Base-by-base conservation (phyloP, 92 coral and sea anemone genomes). In the Porites lobata region DNA sequence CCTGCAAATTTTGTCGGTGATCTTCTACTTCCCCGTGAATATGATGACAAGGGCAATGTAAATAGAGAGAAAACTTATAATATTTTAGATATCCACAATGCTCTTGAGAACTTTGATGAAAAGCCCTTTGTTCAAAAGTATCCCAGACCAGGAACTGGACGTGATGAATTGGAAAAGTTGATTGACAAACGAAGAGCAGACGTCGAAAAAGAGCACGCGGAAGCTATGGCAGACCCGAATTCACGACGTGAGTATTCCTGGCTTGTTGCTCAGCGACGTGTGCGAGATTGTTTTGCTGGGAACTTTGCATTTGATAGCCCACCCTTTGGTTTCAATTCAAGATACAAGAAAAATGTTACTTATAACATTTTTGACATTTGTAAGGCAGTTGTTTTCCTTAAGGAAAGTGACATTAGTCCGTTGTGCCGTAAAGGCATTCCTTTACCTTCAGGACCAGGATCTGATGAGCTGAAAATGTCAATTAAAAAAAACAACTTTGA, bases 221-320 rank as follows among this genome's bases (percentile, higher is more conserved):
- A 67, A 67, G 65, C 66, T 1, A 7, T 0, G 1, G 64, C 19
- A 22, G 19, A 80, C 18, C 76, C 54, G 14, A 52, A 52, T 0
- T 47, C n/a, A 11, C 14, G 58, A 50, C 50, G 6, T 0, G 29
- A 2, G 17, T 80, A 80, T 67, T 65, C 85, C 1, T 67, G 75
- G 85, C 6, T 53, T 80, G 85, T 67, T 66, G 76, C 85, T 13
- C 76, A 52, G 65, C 85, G 85, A 8, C 11, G 51, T 50, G 85
- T 80, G 0, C 15, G 75, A 9, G 85, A 67, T 67, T 80, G 85
- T 47, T 80, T 12, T 80, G 85, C 75, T 22, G 85, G 85, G 15
- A 67, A 3, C 10, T 67, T 80, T n/a, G n/a, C n/a, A n/a, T n/a
- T n/a, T 14, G 84, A 79, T 79, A 3, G 1, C 0, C 4, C 21